These are phyloP conservation scores for Brachypteracias leptosomus DNA, from an alignment of 2,113 vertebrate species.

Conservation along the genomic window DNA sequence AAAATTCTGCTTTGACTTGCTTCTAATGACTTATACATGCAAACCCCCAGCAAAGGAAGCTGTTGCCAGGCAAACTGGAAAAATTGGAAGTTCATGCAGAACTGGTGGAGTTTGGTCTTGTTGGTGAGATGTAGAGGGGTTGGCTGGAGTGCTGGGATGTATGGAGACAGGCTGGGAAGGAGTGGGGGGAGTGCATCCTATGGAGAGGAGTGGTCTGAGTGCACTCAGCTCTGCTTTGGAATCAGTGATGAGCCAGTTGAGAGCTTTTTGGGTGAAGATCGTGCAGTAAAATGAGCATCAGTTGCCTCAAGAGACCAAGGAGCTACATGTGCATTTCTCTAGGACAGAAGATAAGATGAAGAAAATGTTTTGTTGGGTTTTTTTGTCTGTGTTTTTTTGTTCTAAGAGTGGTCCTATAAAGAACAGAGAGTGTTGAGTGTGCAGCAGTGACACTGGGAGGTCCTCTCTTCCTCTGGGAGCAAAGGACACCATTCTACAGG, in stretches of 20 bases:
- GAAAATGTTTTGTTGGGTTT: neutral
- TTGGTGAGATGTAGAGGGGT: too few species aligned
- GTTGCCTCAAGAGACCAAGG: neutral
- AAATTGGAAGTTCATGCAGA: neutral
- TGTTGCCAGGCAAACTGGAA: neutral
- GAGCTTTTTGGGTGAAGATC: neutral
- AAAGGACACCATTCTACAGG: neutral
- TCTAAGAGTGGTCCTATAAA: neutral
- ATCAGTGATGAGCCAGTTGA: neutral
- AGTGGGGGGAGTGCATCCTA: too few species aligned
- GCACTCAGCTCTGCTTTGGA: neutral
- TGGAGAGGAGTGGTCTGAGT: neutral
- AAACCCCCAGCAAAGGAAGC: neutral
- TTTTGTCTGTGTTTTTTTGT: neutral
- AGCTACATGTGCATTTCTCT: neutral
- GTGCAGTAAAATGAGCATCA: neutral
- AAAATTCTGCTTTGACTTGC: conserved; percentile 7
- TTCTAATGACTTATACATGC: neutral
- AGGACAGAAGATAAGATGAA: neutral
- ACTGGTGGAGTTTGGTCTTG: neutral
- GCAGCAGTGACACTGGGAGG: neutral
- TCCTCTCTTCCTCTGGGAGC: neutral
- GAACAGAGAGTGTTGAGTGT: neutral
- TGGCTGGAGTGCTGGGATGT: neutral
- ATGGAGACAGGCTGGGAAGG: neutral